Percentiles rank a stretch among this genome's conserved stretches.
These are phyloP conservation scores for Xenopus borealis DNA, from an alignment of 2,113 vertebrate species.

Conservation along the genomic window DNA sequence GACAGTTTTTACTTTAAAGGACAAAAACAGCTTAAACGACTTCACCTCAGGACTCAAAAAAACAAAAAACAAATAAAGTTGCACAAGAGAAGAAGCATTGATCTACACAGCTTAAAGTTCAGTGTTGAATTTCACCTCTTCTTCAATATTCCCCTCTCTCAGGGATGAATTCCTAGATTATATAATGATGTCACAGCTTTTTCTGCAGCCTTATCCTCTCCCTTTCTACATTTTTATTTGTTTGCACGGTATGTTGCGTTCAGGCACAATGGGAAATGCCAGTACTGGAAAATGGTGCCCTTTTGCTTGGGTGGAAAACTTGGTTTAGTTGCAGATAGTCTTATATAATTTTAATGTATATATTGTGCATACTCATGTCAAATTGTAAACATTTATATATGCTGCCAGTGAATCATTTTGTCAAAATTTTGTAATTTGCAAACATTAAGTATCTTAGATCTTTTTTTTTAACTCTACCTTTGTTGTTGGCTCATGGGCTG, in stretches of 20 bases:
- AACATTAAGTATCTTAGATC: background rate
- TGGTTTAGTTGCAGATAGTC: conserved; percentile 3
- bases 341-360: conserved; percentile 15
- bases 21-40: conserved; percentile 31
- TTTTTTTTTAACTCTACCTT: conserved; percentile 4
- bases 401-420: background rate
- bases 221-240: conserved; percentile 41
- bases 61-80: conserved; percentile 51
- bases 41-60: conserved; percentile 39
- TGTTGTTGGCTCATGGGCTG: background rate
- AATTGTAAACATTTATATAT: background rate
- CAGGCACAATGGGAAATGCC: conserved; percentile 51
- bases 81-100: conserved; percentile 60
- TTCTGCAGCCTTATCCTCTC: conserved; percentile 63
- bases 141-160: conserved; percentile 64
- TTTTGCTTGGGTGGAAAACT: conserved; percentile 13
- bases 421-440: background rate
- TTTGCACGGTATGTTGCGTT: conserved; percentile 63
- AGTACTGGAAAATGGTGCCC: conserved; percentile 51
- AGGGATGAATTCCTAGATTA: conserved; percentile 73
- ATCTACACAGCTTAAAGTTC: conserved; percentile 50
- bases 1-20: conserved; percentile 32
- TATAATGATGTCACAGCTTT: conserved; percentile 61
- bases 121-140: conserved; percentile 48
- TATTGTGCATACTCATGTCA: conserved; percentile 16